phyloP scores from a whole-genome alignment of 92 coral and sea anemone species.

The Isaurus tuberculatus region DNA sequence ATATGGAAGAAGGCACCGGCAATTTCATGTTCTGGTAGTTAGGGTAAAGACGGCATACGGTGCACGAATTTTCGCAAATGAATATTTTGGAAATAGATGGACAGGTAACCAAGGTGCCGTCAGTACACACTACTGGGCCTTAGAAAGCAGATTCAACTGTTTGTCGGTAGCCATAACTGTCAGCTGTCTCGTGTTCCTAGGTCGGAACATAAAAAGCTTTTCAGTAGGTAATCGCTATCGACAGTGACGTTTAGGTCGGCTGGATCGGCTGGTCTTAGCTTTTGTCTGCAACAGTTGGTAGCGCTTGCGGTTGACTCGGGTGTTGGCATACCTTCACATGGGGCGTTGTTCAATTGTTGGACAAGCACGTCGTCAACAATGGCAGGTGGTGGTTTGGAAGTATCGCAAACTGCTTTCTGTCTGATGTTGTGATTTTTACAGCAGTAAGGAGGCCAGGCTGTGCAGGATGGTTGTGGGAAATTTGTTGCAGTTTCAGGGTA shows the following conservation, averaged over 20 bases:
- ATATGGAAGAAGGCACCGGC: too few species aligned
- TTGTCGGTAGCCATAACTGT: neutral
- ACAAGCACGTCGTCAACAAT: neutral
- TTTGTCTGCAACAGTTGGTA: neutral
- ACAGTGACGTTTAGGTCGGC: too few species aligned
- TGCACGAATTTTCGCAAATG: too few species aligned
- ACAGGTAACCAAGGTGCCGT: too few species aligned
- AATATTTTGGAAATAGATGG: too few species aligned
- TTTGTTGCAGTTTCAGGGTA: too few species aligned
- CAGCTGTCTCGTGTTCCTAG: neutral
- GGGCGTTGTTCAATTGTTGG: neutral
- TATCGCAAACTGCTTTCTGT: neutral
- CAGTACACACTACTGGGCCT: too few species aligned
- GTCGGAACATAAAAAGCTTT: neutral
- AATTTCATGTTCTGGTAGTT: too few species aligned
- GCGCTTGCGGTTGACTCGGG: neutral
- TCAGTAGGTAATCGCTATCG: neutral
- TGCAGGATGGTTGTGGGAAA: conserved; percentile 2
- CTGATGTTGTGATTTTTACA: neutral
- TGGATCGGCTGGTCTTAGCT: neutral
- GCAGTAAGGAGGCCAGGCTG: neutral
- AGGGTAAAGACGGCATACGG: too few species aligned
- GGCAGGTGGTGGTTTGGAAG: neutral
- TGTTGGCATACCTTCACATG: neutral
- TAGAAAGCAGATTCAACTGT: too few species aligned